phyloP scores from a whole-genome alignment of 2,113 vertebrate species.

The Gorilla gorilla region DNA sequence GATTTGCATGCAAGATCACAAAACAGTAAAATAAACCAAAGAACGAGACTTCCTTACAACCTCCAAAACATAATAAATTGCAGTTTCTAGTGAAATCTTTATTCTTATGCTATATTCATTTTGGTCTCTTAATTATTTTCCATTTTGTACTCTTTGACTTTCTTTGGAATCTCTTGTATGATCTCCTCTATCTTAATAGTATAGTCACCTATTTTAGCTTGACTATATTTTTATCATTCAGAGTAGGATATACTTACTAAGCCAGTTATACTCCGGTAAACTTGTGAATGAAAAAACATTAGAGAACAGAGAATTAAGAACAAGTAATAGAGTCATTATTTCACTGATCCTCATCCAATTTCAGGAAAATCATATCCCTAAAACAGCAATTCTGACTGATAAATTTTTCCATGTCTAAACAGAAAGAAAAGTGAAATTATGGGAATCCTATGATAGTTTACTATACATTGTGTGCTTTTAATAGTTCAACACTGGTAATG shows the following conservation, averaged over 20 bases:
- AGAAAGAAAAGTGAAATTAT: conserved; percentile 36
- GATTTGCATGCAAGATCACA: conserved; percentile 34
- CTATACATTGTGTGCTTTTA: conserved; percentile 41
- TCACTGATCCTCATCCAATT: conserved; percentile 24
- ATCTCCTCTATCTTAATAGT: neutral
- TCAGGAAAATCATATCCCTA: conserved; percentile 25
- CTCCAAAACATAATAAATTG: neutral
- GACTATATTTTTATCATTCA: conserved; percentile 33
- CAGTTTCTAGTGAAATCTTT: conserved; percentile 18
- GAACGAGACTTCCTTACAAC: neutral
- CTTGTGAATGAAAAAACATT: neutral
- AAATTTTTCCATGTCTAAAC: conserved; percentile 27
- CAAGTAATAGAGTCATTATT: conserved; percentile 17
- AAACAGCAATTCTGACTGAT: neutral
- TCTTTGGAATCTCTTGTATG: neutral
- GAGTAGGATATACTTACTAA: neutral
- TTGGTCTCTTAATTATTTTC: neutral
- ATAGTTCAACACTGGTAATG: conserved; percentile 20
- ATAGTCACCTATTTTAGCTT: neutral
- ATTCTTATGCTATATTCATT: conserved; percentile 13
- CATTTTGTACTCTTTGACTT: neutral
- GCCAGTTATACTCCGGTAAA: neutral
- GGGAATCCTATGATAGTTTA: conserved; percentile 27
- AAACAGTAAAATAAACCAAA: conserved; percentile 54
- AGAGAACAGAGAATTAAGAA: conserved; percentile 22